Percentiles rank a stretch among this genome's conserved stretches.
Evolutionary conservation across 2,888 invertebrate species (phyloP).

Genomic region (Machimus rusticus): DNA sequence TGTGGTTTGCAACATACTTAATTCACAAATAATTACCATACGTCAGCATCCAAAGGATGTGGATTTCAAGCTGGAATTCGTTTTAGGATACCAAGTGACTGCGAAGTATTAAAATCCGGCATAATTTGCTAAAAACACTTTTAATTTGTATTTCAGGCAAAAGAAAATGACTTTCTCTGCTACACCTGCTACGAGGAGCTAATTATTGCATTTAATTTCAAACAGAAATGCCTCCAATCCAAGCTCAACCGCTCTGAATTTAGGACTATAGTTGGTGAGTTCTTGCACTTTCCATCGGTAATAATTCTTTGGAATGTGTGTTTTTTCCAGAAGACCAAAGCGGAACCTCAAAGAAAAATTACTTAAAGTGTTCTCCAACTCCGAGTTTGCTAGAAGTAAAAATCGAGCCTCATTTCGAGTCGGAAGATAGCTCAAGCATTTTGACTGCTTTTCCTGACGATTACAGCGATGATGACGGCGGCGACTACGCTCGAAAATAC

Average conservation of each 20-base stretch:
- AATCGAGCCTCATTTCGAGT: background rate
- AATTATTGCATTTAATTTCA: constrained; percentile 46
- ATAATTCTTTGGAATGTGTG: background rate
- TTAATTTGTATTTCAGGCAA: constrained; percentile 34
- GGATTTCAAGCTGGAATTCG: constrained; percentile 38
- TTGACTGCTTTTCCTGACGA: background rate
- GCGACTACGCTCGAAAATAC: background rate
- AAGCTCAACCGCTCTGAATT: constrained; percentile 15
- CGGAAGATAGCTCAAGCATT: background rate
- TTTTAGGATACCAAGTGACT: constrained; percentile 31
- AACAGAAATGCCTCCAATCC: constrained; percentile 45
- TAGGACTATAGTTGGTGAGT: background rate
- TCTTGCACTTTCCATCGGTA: background rate
- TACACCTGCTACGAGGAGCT: constrained; percentile 46
- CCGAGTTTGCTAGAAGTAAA: background rate
- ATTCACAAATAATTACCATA: constrained; percentile 35
- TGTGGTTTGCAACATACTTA: constrained; percentile 8
- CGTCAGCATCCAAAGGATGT: constrained; percentile 39
- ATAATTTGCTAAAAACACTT: background rate
- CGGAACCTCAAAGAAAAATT: background rate
- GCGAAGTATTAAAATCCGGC: background rate
- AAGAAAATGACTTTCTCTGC: constrained; percentile 43
- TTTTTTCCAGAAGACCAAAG: background rate
- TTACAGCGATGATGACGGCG: background rate
- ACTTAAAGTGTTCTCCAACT: background rate